Evolutionary conservation across 1,140 invertebrate species (phyloP).

Genomic region (Nephila pilipes): DNA sequence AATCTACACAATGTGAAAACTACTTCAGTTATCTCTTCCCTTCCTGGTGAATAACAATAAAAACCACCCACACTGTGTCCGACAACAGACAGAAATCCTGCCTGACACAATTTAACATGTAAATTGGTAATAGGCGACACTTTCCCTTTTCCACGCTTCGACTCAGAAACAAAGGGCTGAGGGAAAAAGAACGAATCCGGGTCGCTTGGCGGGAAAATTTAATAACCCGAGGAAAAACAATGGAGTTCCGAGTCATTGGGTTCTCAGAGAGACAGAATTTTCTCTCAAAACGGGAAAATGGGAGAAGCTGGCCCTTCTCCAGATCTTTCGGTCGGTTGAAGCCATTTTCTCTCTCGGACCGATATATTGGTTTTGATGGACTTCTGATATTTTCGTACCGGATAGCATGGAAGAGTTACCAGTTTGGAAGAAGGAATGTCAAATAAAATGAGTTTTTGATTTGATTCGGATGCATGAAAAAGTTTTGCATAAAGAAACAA

Average conservation of each 20-base stretch:
- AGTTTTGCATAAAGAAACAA: too few species aligned
- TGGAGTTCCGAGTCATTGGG: constrained; percentile 57
- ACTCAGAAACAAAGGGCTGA: constrained; percentile 18
- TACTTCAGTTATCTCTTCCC: background rate
- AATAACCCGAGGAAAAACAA: constrained; percentile 72
- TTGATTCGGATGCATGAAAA: background rate
- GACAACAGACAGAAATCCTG: constrained; percentile 39
- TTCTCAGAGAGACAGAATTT: background rate
- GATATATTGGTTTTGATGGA: constrained; percentile 63
- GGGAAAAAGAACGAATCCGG: constrained; percentile 42
- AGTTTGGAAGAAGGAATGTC: background rate
- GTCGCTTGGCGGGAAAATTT: constrained; percentile 57
- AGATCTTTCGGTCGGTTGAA: constrained; percentile 43
- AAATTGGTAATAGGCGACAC: constrained; percentile 60
- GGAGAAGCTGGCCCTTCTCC: constrained; percentile 14
- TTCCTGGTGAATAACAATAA: background rate
- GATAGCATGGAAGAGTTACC: background rate
- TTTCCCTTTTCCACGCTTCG: constrained; percentile 25
- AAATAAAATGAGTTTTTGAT: background rate
- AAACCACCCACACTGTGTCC: constrained; percentile 18
- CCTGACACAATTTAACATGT: constrained; percentile 52
- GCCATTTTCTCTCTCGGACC: background rate
- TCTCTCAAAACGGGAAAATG: background rate
- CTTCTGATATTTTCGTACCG: background rate
- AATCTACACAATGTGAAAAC: background rate